These are phyloP conservation scores for Poecile montanus DNA, from an alignment of 2,797 vertebrate species.

Conservation along the genomic window DNA sequence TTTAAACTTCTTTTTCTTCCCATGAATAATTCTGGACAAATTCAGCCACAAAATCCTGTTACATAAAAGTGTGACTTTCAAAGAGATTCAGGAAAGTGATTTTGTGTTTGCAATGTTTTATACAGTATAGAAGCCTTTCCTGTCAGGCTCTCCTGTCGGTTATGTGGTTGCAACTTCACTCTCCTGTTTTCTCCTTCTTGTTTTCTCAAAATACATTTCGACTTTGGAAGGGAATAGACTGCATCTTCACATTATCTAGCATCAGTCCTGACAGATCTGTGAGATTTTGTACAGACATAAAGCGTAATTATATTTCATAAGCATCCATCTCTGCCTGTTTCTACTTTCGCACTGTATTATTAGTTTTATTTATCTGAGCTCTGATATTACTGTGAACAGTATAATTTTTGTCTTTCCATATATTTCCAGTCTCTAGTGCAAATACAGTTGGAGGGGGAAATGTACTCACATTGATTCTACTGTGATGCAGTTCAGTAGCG, in stretches of 20 bases:
- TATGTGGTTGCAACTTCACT: not conserved
- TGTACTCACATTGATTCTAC: not conserved
- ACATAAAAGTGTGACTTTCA: not conserved
- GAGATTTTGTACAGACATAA: not conserved
- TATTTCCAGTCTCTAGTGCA: not conserved
- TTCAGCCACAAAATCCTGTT: not conserved
- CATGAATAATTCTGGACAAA: not conserved
- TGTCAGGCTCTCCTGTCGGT: not conserved
- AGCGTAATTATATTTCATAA: not conserved
- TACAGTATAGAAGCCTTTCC: not conserved
- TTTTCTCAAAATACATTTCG: not conserved
- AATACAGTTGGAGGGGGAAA: not conserved
- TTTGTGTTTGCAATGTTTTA: not conserved
- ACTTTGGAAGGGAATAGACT: not conserved
- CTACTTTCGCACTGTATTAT: not conserved
- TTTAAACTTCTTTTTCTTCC: not conserved
- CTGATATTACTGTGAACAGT: not conserved
- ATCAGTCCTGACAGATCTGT: not conserved
- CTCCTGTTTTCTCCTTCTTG: not conserved
- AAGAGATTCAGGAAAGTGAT: not conserved
- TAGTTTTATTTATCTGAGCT: conserved; percentile 3
- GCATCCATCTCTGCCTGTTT: not conserved
- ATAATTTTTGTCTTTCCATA: not conserved
- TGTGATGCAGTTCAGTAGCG: not conserved
- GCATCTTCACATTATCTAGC: not conserved